Base-by-base conservation (phyloP, 2,797 vertebrate genomes). In the Molossus alvarezi region DNA sequence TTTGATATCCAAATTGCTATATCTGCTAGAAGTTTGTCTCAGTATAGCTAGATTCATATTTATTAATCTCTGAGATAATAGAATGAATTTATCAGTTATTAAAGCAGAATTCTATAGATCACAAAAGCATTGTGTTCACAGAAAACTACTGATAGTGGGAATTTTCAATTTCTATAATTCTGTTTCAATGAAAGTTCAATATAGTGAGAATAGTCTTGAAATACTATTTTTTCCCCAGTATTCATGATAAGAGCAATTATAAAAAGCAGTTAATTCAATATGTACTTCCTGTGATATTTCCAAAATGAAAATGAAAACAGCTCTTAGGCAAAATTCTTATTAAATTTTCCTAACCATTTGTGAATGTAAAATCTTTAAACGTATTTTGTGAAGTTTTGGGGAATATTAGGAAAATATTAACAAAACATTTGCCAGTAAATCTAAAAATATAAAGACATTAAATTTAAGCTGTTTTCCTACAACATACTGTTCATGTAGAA, bases 251-350 rank as follows among this genome's bases (percentile, higher is more conserved):
- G 15, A 85, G 18, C 41, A 90, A 29, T 91, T 91, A 91, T 77
- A 76, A 81, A 95, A 92, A 88, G 55, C 27, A 93, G 37, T 75
- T 85, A 87, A 87, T 94, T 90, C n/a, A 45, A 9, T 87, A 79
- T 69, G 0, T 88, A 82, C 81, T 90, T 90, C 29, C 58, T 96
- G 48, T 84, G 33, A 55, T 73, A 0, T 90, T 94, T 90, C 58
- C 18, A 91, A 48, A 82, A 91, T 64, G 48, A 57, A 94, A 75
- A 84, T 17, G 37, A 85, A 93, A 90, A 80, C 1, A 76, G 1
- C 76, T 73, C 3, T 29, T 86, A 48, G 29, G n/a, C 23, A 92
- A 69, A 83, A 58, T 82, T 82, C n/a, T 91, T 92, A 58, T n/a
- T 90, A 45, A 73, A 20, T 79, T 93, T 95, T 81, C 20, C 58